A percentile compares a stretch with the other conserved stretches of the same genome.
Evolutionary conservation across 2,797 vertebrate genomes (phyloP).

Genomic region (Acanthurus tractus): DNA sequence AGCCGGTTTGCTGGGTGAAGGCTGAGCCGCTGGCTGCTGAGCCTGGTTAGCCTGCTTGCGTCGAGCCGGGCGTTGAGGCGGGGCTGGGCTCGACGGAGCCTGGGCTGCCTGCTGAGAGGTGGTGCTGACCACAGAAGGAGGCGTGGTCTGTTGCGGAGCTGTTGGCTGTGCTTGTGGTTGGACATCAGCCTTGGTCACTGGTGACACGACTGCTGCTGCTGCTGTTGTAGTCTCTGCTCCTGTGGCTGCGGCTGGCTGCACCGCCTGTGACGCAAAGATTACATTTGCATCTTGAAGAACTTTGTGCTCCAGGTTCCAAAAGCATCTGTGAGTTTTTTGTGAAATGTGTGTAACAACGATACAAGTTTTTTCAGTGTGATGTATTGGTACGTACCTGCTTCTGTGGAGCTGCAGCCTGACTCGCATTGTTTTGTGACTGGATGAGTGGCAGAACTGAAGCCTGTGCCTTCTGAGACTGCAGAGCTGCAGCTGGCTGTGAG

Average conservation of each 20-base stretch:
- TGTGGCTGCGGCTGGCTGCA: constrained; percentile 80
- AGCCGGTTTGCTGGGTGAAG: constrained; percentile 60
- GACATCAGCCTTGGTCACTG: constrained; percentile 70
- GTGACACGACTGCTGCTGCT: constrained; percentile 71
- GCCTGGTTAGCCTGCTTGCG: constrained; percentile 76
- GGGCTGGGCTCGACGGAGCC: constrained; percentile 81
- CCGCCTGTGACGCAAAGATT: constrained; percentile 59
- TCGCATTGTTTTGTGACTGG: constrained; percentile 82
- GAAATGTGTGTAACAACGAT: background rate
- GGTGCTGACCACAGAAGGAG: constrained; percentile 46
- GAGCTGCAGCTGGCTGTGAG: constrained; percentile 87
- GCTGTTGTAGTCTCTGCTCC: constrained; percentile 67
- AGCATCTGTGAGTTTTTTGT: background rate
- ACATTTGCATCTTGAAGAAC: background rate
- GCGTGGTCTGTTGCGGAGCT: constrained; percentile 65
- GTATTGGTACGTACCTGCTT: constrained; percentile 75
- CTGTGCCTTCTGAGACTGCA: constrained; percentile 87
- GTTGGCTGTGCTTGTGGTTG: constrained; percentile 72
- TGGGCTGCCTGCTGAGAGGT: constrained; percentile 72
- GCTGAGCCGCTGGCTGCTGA: constrained; percentile 56
- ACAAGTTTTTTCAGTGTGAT: background rate
- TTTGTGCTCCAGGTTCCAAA: background rate
- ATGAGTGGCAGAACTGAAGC: constrained; percentile 76
- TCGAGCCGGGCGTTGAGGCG: constrained; percentile 85
- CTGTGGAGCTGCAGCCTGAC: constrained; percentile 68